These are phyloP conservation scores for Periophthalmus magnuspinnatus DNA, from an alignment of 2,797 vertebrate genomes.

Conservation along the genomic window DNA sequence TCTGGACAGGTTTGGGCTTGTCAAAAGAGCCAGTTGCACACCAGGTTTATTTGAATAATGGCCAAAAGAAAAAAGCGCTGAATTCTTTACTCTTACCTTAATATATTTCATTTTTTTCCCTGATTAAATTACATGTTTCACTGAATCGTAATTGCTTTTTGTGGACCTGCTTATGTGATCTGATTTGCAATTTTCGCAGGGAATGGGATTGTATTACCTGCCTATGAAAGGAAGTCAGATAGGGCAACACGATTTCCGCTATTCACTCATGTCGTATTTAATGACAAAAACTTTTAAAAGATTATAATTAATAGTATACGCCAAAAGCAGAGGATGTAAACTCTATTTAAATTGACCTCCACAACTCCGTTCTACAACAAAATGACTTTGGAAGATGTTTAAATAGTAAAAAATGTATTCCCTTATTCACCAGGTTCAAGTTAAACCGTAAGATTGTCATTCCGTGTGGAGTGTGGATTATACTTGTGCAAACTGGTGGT, in stretches of 20 bases:
- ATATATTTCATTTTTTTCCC: conserved; percentile 77
- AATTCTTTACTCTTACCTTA: conserved; percentile 69
- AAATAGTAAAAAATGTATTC: background rate
- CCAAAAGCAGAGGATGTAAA: background rate
- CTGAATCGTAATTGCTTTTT: conserved; percentile 87
- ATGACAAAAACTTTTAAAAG: conserved; percentile 44
- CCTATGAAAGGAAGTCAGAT: conserved; percentile 63
- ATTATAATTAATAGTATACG: conserved; percentile 26
- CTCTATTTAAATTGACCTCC: background rate
- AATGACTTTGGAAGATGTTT: background rate
- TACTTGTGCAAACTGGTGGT: too few species aligned
- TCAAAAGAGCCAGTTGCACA: conserved; percentile 48
- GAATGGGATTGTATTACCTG: conserved; percentile 69
- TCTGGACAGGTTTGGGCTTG: conserved; percentile 47
- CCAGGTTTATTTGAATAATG: conserved; percentile 70
- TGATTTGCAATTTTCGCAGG: conserved; percentile 78
- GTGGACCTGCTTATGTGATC: conserved; percentile 79
- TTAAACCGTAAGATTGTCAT: too few species aligned
- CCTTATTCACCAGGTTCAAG: too few species aligned
- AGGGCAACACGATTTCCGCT: conserved; percentile 47
- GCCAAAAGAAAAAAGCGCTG: conserved; percentile 39
- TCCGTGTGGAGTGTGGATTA: too few species aligned
- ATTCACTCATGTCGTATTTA: conserved; percentile 53
- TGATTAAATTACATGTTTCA: conserved; percentile 90
- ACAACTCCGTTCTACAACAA: background rate